Evolutionary conservation across 2,113 vertebrate species (phyloP), one percentile per base, ranked within the genome.

Genomic region (Leucopternis melanops): DNA sequence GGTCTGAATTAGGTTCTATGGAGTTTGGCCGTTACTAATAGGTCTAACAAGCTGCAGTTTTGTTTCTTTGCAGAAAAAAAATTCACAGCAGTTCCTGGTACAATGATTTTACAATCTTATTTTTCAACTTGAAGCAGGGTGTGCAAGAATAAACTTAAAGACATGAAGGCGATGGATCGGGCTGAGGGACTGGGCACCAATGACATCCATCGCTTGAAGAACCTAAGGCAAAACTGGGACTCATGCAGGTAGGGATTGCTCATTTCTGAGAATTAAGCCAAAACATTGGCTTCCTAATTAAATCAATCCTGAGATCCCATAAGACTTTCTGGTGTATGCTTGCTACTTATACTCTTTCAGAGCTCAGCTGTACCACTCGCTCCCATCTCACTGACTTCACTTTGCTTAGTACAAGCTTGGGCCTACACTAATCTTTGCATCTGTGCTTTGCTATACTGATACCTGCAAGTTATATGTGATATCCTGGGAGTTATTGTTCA

Each of bases 111-210:
- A 86, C 26, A 63, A 42, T 62, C 22, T 77, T 47, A 31, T 59
- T 91, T 95, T 85, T 87, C 32, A 91, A 5, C 19, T 58, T 65
- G 54, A 78, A 94, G 57, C 14, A 61, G 49, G 9, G 32, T 27
- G 13, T 87, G 16, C 58, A 85, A n/a, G 36, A 61, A 74, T 66
- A 63, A 88, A 70, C 27, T 17, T 38, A 29, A 57, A 45, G 11
- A 45, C 31, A 38, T 4, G 13, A 87, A 81, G 36, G 49, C 0
- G 0, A 55, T 15, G 1, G 4, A 10, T 17, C 0, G 0, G 26
- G n/a, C 38, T 79, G 74, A 86, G 25, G 49, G 38, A 38, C 73
- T 61, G 66, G 36, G 61, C 72, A 94, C 32, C 0, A 0, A 55
- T 34, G 47, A 85, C 40, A 55, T 49, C 36, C 36, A 79, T 17